Percentiles rank a stretch among this genome's conserved stretches.
phyloP scores from a whole-genome alignment of 2,888 invertebrate species.

The Phoronis australis region DNA sequence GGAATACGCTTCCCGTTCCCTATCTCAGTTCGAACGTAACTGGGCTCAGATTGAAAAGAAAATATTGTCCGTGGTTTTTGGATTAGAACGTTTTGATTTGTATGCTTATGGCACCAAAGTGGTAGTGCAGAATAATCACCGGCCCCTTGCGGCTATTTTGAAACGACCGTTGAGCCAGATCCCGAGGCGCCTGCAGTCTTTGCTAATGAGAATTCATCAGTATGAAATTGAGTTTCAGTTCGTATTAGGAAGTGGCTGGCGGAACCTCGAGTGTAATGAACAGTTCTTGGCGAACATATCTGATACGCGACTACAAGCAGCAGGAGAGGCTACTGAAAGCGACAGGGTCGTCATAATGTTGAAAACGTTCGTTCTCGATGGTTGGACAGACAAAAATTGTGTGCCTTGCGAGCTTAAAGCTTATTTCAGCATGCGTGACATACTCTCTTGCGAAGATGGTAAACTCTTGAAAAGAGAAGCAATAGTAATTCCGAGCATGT shows the following conservation, averaged over 20 bases:
- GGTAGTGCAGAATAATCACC: slow-evolving; percentile 4
- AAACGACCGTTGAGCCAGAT: slow-evolving; percentile 2
- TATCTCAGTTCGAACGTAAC: slow-evolving; percentile 3
- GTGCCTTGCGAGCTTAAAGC: background rate
- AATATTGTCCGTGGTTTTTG: slow-evolving; percentile 7
- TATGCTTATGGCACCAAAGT: slow-evolving; percentile 16
- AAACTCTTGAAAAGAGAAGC: background rate
- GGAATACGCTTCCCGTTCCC: slow-evolving; percentile 6
- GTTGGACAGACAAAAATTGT: background rate
- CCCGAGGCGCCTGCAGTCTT: slow-evolving; percentile 2
- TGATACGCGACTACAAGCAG: slow-evolving; percentile 1
- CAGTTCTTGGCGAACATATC: slow-evolving; percentile 1
- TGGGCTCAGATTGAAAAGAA: slow-evolving; percentile 9
- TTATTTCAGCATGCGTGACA: background rate
- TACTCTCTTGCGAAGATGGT: background rate
- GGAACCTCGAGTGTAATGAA: background rate
- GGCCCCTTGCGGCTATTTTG: slow-evolving; percentile 2
- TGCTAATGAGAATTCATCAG: slow-evolving; percentile 4
- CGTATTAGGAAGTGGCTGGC: background rate
- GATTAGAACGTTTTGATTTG: slow-evolving; percentile 19
- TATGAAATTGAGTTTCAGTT: slow-evolving; percentile 5
- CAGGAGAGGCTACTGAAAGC: slow-evolving; percentile 2
- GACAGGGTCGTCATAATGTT: background rate
- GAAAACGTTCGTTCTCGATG: background rate
- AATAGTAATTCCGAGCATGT: background rate